Evolutionary conservation across 1,140 invertebrate genomes (phyloP).

Genomic region (Magallana gigas): DNA sequence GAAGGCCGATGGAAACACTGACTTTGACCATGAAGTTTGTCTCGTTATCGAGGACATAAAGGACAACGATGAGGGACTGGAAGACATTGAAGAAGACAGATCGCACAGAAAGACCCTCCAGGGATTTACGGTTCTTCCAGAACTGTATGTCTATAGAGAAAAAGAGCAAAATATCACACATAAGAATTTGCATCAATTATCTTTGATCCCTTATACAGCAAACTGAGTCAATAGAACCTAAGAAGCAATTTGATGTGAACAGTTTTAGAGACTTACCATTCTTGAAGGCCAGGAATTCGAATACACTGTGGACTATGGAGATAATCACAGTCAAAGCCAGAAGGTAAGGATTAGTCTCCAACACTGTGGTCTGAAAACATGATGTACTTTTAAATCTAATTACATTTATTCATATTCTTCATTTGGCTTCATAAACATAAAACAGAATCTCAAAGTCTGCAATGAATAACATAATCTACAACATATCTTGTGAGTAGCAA

Average conservation of each 20-base stretch:
- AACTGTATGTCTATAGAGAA: conserved; percentile 95
- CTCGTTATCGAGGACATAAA: conserved; percentile 99
- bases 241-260: too few species aligned
- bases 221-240: too few species aligned
- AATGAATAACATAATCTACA: too few species aligned
- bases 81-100: conserved; percentile 99
- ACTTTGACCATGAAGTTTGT: conserved; percentile 97
- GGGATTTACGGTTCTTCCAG: conserved; percentile 97
- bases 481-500: too few species aligned
- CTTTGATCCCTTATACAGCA: too few species aligned
- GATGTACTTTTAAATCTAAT: neutral
- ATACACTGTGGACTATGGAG: conserved; percentile 97
- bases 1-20: conserved; percentile 89
- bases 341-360: conserved; percentile 98
- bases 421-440: too few species aligned
- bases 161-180: neutral
- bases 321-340: conserved; percentile 94
- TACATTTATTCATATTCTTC: too few species aligned
- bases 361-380: conserved; percentile 87
- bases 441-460: too few species aligned
- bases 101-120: conserved; percentile 97
- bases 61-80: conserved; percentile 94
- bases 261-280: conserved; percentile 85
- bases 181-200: too few species aligned
- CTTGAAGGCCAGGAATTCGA: conserved; percentile 99